phyloP scores from a whole-genome alignment of 2,888 invertebrate genomes.

The Hypselothyrea guttata region DNA sequence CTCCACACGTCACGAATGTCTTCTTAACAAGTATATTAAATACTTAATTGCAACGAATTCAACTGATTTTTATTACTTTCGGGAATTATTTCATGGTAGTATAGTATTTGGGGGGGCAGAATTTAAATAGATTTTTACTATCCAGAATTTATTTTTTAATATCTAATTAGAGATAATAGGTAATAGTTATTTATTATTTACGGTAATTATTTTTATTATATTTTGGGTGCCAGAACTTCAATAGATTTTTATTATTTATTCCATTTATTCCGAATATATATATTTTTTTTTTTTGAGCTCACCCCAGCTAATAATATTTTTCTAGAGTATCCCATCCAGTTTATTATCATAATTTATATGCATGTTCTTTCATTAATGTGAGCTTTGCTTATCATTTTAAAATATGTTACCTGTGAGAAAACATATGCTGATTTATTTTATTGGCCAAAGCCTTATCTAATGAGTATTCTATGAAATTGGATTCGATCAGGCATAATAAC shows the following conservation, averaged over 20 bases:
- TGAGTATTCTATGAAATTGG: not conserved
- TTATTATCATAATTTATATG: not conserved
- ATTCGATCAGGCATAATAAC: not conserved
- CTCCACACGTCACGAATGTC: conserved; percentile 8
- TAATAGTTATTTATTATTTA: too few species aligned
- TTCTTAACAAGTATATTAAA: conserved; percentile 39
- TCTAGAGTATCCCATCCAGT: too few species aligned
- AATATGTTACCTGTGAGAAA: not conserved
- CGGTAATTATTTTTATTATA: too few species aligned
- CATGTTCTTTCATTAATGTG: not conserved
- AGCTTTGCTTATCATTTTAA: not conserved
- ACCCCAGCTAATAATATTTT: too few species aligned
- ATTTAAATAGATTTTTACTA: not conserved
- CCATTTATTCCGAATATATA: too few species aligned
- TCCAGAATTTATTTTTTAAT: not conserved
- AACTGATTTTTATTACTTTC: not conserved
- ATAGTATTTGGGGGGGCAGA: too few species aligned
- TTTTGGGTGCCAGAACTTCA: too few species aligned
- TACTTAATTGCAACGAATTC: conserved; percentile 35
- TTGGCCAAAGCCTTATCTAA: not conserved
- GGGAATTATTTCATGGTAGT: not conserved
- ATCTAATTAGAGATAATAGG: not conserved
- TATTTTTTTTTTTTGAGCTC: too few species aligned
- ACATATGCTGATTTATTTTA: not conserved
- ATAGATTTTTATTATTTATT: too few species aligned